Base-by-base conservation (phyloP, 2,113 vertebrate species). In the Silurus meridionalis region DNA sequence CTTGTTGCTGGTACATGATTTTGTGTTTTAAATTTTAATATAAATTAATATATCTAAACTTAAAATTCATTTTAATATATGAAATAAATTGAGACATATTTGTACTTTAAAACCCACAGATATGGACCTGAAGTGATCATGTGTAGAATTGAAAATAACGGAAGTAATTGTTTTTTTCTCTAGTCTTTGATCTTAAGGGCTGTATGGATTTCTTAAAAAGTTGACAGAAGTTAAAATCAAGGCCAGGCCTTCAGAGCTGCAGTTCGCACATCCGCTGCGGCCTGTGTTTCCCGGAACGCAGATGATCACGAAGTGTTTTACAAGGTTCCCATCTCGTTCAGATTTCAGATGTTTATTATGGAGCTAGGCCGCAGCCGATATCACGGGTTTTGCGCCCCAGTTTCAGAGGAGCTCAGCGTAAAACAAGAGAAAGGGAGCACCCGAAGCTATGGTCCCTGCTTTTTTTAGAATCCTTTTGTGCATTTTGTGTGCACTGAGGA, bases 391-490 rank as follows among this genome's bases (percentile, higher is more conserved):
- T 80, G 58, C 84, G 52, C 63, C 28, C 74, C 72, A 64, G 48
- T 53, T 80, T 71, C 37, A 5, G 84, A 60, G 53, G 77, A 74
- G 57, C 69, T 84, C 69, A 8, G 21, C 8, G 21, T 53, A 79
- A 37, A 79, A 55, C 74, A 58, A 21, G 4, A 15, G 83, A 74
- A 17, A 83, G 61, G 67, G 63, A 64, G 84, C 84, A 85, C 75
- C 61, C 52, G 13, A 28, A 80, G 83, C 23, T 61, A 46, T 25
- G 57, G 72, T 37, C 58, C 67, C 37, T 66, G 48, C 85, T 57
- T 66, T 86, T 48, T 88, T 74, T 80, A 84, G 67, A 89, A 23
- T 57, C 75, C 67, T 83, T 83, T 78, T 78, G 82, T 86, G 64
- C 52, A 19, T 67, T 72, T 28, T 81, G 64, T 81, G 77, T 60